Conservation (phyloP, 30 jellyfish, hydroid and myxozoan genomes). For the Haliclystus octoradiatus region DNA sequence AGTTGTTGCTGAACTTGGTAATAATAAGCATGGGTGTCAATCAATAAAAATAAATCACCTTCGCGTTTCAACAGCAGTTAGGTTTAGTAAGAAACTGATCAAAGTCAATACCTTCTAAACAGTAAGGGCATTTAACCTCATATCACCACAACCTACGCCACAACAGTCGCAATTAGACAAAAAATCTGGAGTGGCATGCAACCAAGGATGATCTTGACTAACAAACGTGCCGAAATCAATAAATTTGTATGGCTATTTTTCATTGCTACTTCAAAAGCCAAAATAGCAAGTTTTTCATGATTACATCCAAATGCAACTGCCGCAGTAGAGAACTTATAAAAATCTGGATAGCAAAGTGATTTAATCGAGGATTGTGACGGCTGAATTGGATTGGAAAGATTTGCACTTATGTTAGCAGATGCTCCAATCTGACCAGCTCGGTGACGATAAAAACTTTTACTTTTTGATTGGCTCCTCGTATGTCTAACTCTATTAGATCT, state of each 20-base stretch:
- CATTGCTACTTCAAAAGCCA: conserved; percentile 18
- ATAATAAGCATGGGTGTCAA: conserved; percentile 15
- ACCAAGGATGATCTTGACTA: not conserved
- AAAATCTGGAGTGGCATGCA: not conserved
- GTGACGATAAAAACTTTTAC: conserved; percentile 21
- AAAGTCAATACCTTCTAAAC: conserved; percentile 18
- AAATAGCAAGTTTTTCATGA: conserved; percentile 31
- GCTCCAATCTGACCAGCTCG: conserved; percentile 47
- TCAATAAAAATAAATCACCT: conserved; percentile 1
- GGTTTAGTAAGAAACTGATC: conserved; percentile 1
- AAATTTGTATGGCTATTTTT: conserved; percentile 8
- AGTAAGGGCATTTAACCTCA: conserved; percentile 27
- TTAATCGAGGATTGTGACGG: conserved; percentile 39
- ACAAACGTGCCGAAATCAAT: not conserved
- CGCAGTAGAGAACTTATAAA: conserved; percentile 16
- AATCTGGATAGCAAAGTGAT: conserved; percentile 31
- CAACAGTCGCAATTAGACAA: not conserved
- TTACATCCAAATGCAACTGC: conserved; percentile 25
- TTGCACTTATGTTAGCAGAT: conserved; percentile 15
- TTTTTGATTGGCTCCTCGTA: conserved; percentile 45
- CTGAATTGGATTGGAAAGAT: conserved; percentile 31
- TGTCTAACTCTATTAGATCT: conserved; percentile 7
- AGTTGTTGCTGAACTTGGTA: conserved; percentile 29
- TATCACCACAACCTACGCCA: not conserved
- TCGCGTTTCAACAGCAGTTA: conserved; percentile 12